Conservation (phyloP, 2,797 vertebrate genomes). For the Acanthis flammea region DNA sequence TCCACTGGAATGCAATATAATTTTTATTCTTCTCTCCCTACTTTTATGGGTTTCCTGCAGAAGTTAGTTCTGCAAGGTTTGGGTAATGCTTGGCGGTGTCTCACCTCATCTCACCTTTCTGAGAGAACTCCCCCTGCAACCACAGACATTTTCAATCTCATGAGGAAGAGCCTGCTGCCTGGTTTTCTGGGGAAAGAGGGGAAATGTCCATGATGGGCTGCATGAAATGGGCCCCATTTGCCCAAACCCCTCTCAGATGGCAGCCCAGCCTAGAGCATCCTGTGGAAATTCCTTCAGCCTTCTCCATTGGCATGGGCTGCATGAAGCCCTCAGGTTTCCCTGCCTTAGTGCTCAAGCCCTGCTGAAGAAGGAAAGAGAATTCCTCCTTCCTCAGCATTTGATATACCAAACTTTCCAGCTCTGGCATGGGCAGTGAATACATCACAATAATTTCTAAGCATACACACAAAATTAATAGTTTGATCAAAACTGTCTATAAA, state of each 20-base stretch:
- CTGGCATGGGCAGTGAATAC: neutral
- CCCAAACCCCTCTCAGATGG: neutral
- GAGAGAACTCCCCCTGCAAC: neutral
- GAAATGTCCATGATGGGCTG: neutral
- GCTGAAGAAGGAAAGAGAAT: neutral
- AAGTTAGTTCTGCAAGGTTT: neutral
- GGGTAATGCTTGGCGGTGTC: neutral
- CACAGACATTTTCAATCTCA: neutral
- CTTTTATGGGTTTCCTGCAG: neutral
- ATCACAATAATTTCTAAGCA: neutral
- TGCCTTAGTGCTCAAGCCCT: accelerated
- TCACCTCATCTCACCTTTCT: neutral
- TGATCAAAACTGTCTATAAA: neutral
- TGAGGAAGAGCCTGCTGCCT: neutral
- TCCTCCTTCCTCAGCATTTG: neutral
- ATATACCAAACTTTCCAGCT: neutral
- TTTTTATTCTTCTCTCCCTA: neutral
- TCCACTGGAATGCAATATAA: neutral
- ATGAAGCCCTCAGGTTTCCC: accelerated
- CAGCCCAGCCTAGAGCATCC: neutral
- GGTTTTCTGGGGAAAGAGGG: neutral
- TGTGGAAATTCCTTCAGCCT: accelerated
- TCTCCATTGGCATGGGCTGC: neutral
- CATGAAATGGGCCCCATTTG: neutral
- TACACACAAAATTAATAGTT: neutral